Evolutionary conservation across 2,888 invertebrate genomes (phyloP), one percentile per base, ranked within the genome.

Genomic region (Amblyjoppa fuscipennis): DNA sequence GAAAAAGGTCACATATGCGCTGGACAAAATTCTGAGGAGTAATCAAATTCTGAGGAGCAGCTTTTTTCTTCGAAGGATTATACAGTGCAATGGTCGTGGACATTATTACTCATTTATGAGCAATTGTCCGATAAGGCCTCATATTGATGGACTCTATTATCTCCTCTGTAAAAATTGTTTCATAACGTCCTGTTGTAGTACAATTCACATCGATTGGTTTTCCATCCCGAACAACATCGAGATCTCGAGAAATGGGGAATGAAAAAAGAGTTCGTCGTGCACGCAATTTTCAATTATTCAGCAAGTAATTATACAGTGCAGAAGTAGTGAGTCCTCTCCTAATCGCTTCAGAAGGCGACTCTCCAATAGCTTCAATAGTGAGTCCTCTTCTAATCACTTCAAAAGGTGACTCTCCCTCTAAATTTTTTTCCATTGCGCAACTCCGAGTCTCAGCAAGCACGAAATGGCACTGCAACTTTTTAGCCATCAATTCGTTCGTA

Each of bases 171-270:
- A 20, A 16, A 51, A n/a, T 51, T 51, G 13, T 34, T 3, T n/a
- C 28, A n/a, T 45, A n/a, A 3, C 56, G 3, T 34, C 51, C 53
- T 13, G 3, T 53, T 53, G 9, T 45, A 45, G 13, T 13, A 45
- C 45, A 45, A 3, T 56, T 71, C 53, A 34, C 53, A 71, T 71
- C 53, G 71, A 71, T 71, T 53, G 20, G 53, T n/a, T 28, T 28
- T 59, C 9, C 28, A 25, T 25, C 3, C 7, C 25, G 9, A 9
- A 28, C 59, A 3, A 9, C 20, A 4, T 20, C 3, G 20, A 6
- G 53, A 0, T 45, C 13, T 11, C 11, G 11, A 59, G 2, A 59
- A 34, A n/a, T 31, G 34, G 7, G n/a, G 1, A 31, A 11, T 45
- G 45, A 45, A 45, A 45, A 13, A 45, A 45, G 7, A 56, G 34